phyloP scores from a whole-genome alignment of 2,797 vertebrate species.

The Diglossa cyanea region DNA sequence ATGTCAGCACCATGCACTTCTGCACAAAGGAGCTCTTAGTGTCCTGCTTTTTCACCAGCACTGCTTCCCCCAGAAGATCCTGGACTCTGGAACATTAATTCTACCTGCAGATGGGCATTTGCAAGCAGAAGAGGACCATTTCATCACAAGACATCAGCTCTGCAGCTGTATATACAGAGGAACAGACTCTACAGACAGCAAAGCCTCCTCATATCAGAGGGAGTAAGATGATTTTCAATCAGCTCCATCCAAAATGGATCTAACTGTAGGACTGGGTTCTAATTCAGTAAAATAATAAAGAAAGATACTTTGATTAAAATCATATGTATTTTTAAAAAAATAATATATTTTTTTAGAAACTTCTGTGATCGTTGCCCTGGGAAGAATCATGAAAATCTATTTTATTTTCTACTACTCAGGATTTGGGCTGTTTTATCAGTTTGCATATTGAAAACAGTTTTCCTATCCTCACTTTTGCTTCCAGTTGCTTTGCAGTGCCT shows the following conservation, averaged over 20 bases:
- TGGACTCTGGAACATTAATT: neutral
- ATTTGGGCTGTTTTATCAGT: neutral
- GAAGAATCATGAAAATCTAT: neutral
- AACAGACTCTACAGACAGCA: neutral
- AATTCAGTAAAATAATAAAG: neutral
- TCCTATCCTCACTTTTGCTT: neutral
- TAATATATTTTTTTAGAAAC: neutral
- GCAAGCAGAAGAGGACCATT: neutral
- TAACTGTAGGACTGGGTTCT: neutral
- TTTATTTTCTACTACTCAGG: neutral
- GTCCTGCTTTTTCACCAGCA: neutral
- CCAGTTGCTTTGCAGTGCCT: neutral
- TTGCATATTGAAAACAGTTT: slow-evolving; percentile 9
- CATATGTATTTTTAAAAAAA: neutral
- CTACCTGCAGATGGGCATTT: neutral
- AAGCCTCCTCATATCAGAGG: neutral
- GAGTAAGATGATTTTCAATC: neutral
- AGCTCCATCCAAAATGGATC: neutral
- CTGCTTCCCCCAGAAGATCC: neutral
- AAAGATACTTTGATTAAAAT: neutral
- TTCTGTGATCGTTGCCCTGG: neutral
- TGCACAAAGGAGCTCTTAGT: neutral
- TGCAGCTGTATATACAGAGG: neutral
- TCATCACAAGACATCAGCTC: neutral
- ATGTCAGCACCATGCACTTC: fast-evolving